Conservation (phyloP, 64 coral and sea anemone genomes). For the Actinia equina region DNA sequence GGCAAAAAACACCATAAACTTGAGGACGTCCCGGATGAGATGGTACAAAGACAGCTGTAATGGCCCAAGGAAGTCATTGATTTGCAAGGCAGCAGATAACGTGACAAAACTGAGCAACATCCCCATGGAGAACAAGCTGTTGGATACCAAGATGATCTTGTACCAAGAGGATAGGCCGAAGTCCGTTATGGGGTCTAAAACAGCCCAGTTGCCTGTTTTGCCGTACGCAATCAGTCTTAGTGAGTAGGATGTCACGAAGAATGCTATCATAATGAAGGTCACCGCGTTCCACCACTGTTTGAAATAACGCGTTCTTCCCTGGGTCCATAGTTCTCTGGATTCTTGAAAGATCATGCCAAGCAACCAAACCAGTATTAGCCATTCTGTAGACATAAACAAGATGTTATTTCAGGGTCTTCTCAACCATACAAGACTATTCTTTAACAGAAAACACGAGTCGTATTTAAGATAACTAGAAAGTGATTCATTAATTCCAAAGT, state of each 20-base stretch:
- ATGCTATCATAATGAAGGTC: conserved; percentile 34
- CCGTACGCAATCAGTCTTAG: conserved; percentile 49
- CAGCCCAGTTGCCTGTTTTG: conserved; percentile 51
- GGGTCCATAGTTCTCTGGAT: too few relatives aligned
- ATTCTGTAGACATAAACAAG: too few relatives aligned
- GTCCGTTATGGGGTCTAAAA: conserved; percentile 39
- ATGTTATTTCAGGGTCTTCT: too few relatives aligned
- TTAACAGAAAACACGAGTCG: too few relatives aligned
- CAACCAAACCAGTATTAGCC: too few relatives aligned
- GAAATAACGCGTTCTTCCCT: too few relatives aligned
- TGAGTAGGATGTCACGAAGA: conserved; percentile 43
- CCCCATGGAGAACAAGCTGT: conserved; percentile 57
- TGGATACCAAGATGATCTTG: conserved; percentile 46
- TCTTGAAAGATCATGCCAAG: too few relatives aligned
- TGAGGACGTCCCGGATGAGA: conserved; percentile 58
- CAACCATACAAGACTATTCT: too few relatives aligned
- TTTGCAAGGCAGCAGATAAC: conserved; percentile 53
- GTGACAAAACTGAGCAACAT: conserved; percentile 73
- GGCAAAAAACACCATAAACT: conserved; percentile 74
- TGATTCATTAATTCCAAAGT: too few relatives aligned
- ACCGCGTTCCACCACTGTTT: conserved; percentile 72
- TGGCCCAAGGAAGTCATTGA: conserved; percentile 53
- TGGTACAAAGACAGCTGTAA: conserved; percentile 69
- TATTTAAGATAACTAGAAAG: too few relatives aligned
- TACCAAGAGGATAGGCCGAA: conserved; percentile 23